phyloP scores from a whole-genome alignment of 1,140 invertebrate species.

The Zaprionus ornatus region DNA sequence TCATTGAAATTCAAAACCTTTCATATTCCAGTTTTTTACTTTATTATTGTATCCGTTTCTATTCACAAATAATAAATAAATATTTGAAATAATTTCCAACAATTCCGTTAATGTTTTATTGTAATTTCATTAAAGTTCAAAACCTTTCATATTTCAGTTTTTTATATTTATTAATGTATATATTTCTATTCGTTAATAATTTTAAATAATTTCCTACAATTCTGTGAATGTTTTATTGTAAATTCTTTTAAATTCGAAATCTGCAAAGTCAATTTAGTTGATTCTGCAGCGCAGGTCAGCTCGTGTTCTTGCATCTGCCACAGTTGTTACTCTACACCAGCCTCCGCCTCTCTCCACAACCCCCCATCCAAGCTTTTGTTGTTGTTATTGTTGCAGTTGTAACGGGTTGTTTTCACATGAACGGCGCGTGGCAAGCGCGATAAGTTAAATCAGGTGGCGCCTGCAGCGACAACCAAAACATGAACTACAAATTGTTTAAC shows the following conservation, averaged over 20 bases:
- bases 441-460: slow-evolving; percentile 74
- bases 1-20: background rate
- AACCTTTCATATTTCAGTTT: too few relatives aligned
- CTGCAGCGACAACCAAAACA: slow-evolving; percentile 68
- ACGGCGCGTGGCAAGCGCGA: slow-evolving; percentile 60
- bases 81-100: too few relatives aligned
- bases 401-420: slow-evolving; percentile 58
- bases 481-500: slow-evolving; percentile 77
- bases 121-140: too few relatives aligned
- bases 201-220: slow-evolving; percentile 23
- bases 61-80: too few relatives aligned
- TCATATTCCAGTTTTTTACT: too few relatives aligned
- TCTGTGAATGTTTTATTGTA: too few relatives aligned
- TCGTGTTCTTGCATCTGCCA: slow-evolving; percentile 13
- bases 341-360: background rate
- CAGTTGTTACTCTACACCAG: slow-evolving; percentile 1
- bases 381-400: slow-evolving; percentile 17
- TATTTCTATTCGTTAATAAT: background rate
- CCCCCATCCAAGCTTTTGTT: background rate
- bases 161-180: too few relatives aligned
- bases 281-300: background rate
- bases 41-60: too few relatives aligned
- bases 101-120: too few relatives aligned
- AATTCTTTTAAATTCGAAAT: background rate
- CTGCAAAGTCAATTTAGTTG: slow-evolving; percentile 5